Evolutionary conservation across 2,113 vertebrate genomes (phyloP), one percentile per base, ranked within the genome.

Genomic region (Carassius gibelio): DNA sequence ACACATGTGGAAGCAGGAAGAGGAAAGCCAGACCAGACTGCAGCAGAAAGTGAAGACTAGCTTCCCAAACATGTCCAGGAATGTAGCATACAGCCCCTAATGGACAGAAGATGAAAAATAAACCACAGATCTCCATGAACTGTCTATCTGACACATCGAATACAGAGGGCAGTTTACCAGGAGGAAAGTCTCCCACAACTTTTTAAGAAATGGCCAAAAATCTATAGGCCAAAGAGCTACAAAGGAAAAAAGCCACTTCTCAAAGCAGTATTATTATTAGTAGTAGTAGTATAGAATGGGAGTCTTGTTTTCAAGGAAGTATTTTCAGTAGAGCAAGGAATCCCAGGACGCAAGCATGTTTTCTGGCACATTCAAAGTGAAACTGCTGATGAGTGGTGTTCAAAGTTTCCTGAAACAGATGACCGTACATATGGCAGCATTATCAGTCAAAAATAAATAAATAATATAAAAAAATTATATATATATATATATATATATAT

Each of bases 1-100:
- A 76, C 34, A 38, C 34, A 34, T 71, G 68, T 71, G n/a, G 74
- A 48, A 78, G 48, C 1, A 36, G 83, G 83, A 88, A 74, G 82
- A 68, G 66, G 34, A 84, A 77, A 90, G 83, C 75, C 75, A 87
- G 85, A 13, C 86, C 88, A 91, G 89, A 89, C 90, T 82, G 86
- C 76, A 91, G 90, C 89, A 88, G 87, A 90, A 90, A 19, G 81
- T 77, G 62, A 88, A 83, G 62, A 90, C 85, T 82, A 87, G 88
- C 89, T 87, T 91, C 90, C 90, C 83, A 90, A 91, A 91, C 88
- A 90, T 88, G 72, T 30, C 85, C 90, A 89, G 55, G 81, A 79
- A 83, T 52, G 64, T 59, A 48, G 48, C 26, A 23, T 55, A 61
- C 15, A 82, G 48, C 15, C 42, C n/a, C 10, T 74, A 69, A 62